Evolutionary conservation across 2,888 invertebrate species (phyloP), one percentile per base, ranked within the genome.

Genomic region (Gymnocheta viridis): DNA sequence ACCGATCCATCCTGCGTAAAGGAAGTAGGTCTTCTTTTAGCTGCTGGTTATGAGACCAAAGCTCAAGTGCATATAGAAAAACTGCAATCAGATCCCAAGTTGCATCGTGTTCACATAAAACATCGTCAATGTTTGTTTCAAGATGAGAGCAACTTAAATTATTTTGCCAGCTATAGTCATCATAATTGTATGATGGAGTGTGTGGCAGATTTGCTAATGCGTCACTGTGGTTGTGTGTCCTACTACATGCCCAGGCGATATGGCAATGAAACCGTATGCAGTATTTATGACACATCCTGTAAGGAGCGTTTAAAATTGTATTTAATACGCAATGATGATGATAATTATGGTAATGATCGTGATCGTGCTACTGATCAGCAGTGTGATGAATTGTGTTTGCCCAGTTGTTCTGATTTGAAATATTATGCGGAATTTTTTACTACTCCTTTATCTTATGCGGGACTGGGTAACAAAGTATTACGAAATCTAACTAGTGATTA

Each of bases 111-210:
- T 2, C 51, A 49, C 62, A 32, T 38, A 24, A 51, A 62, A 56
- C 60, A 66, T 24, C 60, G 96, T 56, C 93, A 94, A 29, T 96
- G 96, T 87, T 93, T 94, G 72, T 96, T 96, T 89, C 93, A 94
- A 0, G 93, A 93, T 51, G 96, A 96, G 91, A 93, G 94, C 69
- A 92, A 93, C 49, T 91, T 96, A 67, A 92, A 93, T 2, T 96
- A 95, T 89, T 88, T 85, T 89, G 91, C 94, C 88, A 94, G 95
- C 0, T 96, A 96, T 91, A 95, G 96, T 1, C 94, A 95, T 89
- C 93, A 94, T 85, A 96, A 96, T 90, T 96, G 96, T 89, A 93
- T 94, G 89, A 93, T 95, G 91, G 96, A 96, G 91, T 96, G 96
- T 89, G 94, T 95, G 90, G 95, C 96, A 0, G 94, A 94, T 87